Percentiles rank a stretch among this genome's conserved stretches.
phyloP scores from a whole-genome alignment of 2,797 vertebrate species.

The Gephyroberyx darwinii region DNA sequence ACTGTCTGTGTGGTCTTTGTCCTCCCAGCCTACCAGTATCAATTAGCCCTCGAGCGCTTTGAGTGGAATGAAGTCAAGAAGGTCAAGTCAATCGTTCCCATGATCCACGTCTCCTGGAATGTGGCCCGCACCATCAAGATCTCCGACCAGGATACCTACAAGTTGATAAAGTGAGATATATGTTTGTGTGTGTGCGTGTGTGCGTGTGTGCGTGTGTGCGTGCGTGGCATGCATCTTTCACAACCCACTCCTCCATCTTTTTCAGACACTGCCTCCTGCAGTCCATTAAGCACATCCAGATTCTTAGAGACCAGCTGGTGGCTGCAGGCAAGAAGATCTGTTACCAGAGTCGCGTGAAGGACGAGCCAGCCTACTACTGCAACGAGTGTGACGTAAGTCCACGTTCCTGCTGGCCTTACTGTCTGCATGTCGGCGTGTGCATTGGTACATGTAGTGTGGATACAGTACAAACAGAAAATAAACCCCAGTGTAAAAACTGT shows the following conservation, averaged over 20 bases:
- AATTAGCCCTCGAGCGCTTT: conserved; percentile 86
- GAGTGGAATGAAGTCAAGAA: conserved; percentile 89
- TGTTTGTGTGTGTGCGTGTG: conserved; percentile 3
- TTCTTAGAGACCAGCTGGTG: conserved; percentile 82
- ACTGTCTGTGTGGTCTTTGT: conserved; percentile 33
- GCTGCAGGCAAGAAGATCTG: conserved; percentile 85
- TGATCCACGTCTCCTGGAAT: conserved; percentile 90
- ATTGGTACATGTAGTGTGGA: conserved; percentile 14
- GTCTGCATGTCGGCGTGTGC: neutral
- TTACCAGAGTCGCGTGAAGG: conserved; percentile 88
- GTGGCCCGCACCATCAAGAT: conserved; percentile 86
- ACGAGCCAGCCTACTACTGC: conserved; percentile 89
- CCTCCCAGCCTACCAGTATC: conserved; percentile 87
- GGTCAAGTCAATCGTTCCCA: conserved; percentile 89
- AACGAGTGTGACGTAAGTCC: conserved; percentile 87
- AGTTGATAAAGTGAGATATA: conserved; percentile 85
- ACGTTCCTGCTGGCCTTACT: neutral
- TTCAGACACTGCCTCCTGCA: conserved; percentile 85
- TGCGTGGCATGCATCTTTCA: neutral
- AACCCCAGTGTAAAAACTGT: conserved; percentile 6
- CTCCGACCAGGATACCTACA: conserved; percentile 83
- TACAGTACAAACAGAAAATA: neutral
- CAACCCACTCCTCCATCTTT: neutral
- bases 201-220: conserved; percentile 12
- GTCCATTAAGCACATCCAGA: conserved; percentile 86